Conservation (phyloP, 2,888 invertebrate genomes). For the Xestoiulus laeticollis region DNA sequence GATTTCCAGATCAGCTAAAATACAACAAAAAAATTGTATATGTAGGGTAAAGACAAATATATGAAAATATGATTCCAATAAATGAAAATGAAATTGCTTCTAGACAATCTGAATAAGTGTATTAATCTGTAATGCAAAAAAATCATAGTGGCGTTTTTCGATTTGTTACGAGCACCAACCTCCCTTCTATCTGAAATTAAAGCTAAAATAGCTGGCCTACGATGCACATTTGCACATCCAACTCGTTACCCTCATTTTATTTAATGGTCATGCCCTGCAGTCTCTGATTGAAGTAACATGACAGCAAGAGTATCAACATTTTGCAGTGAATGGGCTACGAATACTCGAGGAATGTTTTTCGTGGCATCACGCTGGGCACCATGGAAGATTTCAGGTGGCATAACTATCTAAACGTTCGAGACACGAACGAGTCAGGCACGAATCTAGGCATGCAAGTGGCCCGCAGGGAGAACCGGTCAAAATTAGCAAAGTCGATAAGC, state of each 20-base stretch:
- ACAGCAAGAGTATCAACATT: constrained; percentile 43
- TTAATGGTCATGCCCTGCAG: constrained; percentile 30
- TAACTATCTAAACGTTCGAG: constrained; percentile 8
- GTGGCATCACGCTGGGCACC: constrained; percentile 34
- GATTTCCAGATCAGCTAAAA: not conserved
- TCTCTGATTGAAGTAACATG: constrained; percentile 35
- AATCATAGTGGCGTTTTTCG: not conserved
- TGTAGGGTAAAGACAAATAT: not conserved
- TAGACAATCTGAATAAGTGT: not conserved
- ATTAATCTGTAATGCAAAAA: not conserved
- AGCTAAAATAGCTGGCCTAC: not conserved
- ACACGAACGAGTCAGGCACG: constrained; percentile 10
- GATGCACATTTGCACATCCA: not conserved
- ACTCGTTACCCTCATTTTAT: constrained; percentile 41
- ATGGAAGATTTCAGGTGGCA: constrained; percentile 40
- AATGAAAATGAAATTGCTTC: no score
- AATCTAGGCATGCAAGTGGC: constrained; percentile 44
- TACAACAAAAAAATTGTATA: not conserved
- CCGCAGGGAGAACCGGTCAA: constrained; percentile 47
- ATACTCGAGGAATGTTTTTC: constrained; percentile 39
- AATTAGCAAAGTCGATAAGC: constrained; percentile 43
- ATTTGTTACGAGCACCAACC: not conserved
- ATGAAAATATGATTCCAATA: not conserved
- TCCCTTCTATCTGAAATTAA: not conserved
- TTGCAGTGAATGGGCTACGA: constrained; percentile 27